phyloP scores from a whole-genome alignment of 2,797 vertebrate species.

The Karalla daura region DNA sequence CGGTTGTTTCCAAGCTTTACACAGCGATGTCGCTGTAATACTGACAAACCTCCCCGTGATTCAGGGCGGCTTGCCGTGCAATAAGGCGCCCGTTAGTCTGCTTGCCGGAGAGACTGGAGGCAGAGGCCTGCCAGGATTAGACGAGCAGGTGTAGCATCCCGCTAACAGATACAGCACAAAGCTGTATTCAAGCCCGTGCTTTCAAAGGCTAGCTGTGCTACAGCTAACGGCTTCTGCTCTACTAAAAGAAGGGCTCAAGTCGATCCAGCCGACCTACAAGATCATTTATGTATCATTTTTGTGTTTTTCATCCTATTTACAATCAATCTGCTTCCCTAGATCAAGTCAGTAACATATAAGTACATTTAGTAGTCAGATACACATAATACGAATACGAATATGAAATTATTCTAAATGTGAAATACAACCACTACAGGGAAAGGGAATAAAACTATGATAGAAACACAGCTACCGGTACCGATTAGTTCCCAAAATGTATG shows the following conservation, averaged over 20 bases:
- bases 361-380: too few species aligned
- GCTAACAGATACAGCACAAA: conserved; percentile 80
- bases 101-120: conserved; percentile 77
- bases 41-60: conserved; percentile 74
- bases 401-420: too few species aligned
- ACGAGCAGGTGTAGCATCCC: conserved; percentile 82
- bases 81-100: conserved; percentile 80
- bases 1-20: conserved; percentile 79
- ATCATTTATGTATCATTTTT: conserved; percentile 36
- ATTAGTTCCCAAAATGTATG: background rate
- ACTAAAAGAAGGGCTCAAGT: conserved; percentile 63
- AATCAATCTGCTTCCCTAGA: too few species aligned
- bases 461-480: background rate
- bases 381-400: too few species aligned
- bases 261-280: too few species aligned
- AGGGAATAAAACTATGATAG: background rate
- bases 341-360: too few species aligned
- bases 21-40: conserved; percentile 81
- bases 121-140: conserved; percentile 84
- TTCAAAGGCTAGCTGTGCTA: conserved; percentile 75
- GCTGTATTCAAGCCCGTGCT: conserved; percentile 67
- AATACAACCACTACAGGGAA: background rate
- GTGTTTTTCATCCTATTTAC: too few species aligned
- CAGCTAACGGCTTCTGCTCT: conserved; percentile 73
- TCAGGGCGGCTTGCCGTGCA: conserved; percentile 76